Evolutionary conservation across 1,140 invertebrate genomes (phyloP), one percentile per base, ranked within the genome.

Genomic region (Drosophila azteca): DNA sequence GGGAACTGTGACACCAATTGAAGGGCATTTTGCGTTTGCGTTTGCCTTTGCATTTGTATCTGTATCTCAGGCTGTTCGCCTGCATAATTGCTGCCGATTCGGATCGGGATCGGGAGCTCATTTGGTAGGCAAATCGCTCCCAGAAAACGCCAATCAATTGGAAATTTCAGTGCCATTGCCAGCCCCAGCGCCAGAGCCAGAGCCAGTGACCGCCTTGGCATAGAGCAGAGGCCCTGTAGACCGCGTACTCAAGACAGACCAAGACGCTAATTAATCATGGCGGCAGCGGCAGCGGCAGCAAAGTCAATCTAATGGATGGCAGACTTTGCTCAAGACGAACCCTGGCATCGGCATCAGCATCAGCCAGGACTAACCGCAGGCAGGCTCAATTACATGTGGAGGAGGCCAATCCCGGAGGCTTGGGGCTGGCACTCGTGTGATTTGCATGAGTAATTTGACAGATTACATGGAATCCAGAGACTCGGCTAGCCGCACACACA

Each of bases 371-470:
- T 35, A 83, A 81, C 81, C 81, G 55, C 81, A 78, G 69, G 51
- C 83, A 78, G 74, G 55, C 83, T 62, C 57, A 78, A 81, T 72
- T 72, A 87, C 78, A 87, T 88, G 61, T 70, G 57, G 70, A 68
- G 51, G 24, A 68, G 51, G 24, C 24, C 24, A 26, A 69, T 68
- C 50, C 50, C 29, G 31, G 49, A 43, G 41, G 15, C 44, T 31
- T 46, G 35, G 45, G 41, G 67, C 79, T 51, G 35, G 35, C 22
- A 35, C 43, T 53, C 65, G 39, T 67, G 76, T 65, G 83, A 88
- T 88, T 88, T 88, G 83, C 83, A 88, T 88, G 84, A 75, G 63
- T 88, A 89, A 88, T 88, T 88, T 88, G 84, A 88, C 84, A 88
- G 83, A 88, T 88, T 88, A 88, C 79, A 65, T 75, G 55, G 65